These are phyloP conservation scores for Notechis scutatus DNA, from an alignment of 2,113 vertebrate species.

Conservation along the genomic window DNA sequence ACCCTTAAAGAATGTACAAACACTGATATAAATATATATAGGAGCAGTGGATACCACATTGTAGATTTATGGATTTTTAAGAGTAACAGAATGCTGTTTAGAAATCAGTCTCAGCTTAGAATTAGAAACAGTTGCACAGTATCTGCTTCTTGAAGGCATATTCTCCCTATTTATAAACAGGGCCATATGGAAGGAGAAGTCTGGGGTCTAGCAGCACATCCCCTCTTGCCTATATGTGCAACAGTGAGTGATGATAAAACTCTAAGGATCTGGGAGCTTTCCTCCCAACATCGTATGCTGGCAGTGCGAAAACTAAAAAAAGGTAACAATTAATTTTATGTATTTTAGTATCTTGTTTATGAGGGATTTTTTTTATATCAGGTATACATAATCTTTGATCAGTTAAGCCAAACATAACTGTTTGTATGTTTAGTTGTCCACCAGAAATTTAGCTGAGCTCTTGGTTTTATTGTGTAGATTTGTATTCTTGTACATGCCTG, in stretches of 20 bases:
- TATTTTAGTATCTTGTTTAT: background rate
- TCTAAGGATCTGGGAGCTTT: conserved; percentile 95
- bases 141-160: background rate
- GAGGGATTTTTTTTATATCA: background rate
- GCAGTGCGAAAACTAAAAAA: conserved; percentile 97
- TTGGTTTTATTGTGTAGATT: background rate
- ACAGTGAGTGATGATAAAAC: conserved; percentile 96
- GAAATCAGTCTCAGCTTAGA: background rate
- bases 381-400: background rate
- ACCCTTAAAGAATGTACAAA: background rate
- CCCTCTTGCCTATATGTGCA: conserved; percentile 90
- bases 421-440: too few relatives aligned
- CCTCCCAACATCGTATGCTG: conserved; percentile 93
- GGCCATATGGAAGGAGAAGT: conserved; percentile 98
- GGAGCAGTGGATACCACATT: background rate
- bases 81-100: background rate
- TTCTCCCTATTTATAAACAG: conserved; percentile 61
- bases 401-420: background rate
- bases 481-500: background rate
- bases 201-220: conserved; percentile 93
- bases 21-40: background rate
- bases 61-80: background rate
- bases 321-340: conserved; percentile 66
- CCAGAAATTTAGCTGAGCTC: background rate
- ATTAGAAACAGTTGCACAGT: background rate